Evolutionary conservation across 2,888 invertebrate species (phyloP).

Genomic region (Orthonychiurus folsomi): DNA sequence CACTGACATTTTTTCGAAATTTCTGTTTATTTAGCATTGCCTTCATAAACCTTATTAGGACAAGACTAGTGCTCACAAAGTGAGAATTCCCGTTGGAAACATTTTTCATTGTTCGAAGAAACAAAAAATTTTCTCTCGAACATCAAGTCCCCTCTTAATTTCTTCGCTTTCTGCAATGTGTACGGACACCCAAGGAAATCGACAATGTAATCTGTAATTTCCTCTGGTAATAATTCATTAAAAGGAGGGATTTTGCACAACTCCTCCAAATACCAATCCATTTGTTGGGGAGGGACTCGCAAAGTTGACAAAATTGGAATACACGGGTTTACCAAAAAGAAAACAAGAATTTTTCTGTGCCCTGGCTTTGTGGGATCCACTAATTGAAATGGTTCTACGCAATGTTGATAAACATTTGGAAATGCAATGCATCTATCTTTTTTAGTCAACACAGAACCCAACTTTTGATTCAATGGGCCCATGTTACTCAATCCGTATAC

Average conservation of each 20-base stretch:
- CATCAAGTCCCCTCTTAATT: not conserved
- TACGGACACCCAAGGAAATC: not conserved
- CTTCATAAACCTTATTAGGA: no score
- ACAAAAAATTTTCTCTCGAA: not conserved
- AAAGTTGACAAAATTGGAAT: constrained; percentile 14
- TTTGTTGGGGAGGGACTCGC: constrained; percentile 18
- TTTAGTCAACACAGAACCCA: constrained; percentile 14
- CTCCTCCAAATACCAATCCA: constrained; percentile 12
- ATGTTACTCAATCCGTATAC: constrained; percentile 15
- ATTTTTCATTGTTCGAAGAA: not conserved
- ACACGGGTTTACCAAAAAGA: constrained; percentile 19
- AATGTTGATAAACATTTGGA: constrained; percentile 19
- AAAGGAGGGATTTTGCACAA: not conserved
- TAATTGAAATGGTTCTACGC: constrained; percentile 19
- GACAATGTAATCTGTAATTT: not conserved
- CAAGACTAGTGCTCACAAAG: constrained; percentile 1
- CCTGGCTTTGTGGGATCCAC: constrained; percentile 13
- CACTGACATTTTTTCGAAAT: no score
- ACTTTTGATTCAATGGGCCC: constrained; percentile 15
- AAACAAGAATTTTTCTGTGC: constrained; percentile 20
- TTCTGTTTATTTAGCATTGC: no score
- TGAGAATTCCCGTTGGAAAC: not conserved
- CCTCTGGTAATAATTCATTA: not conserved
- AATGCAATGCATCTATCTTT: constrained; percentile 19
- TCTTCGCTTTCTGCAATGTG: not conserved